Evolutionary conservation across 2,113 vertebrate genomes (phyloP).

Genomic region (Eurypyga helias): DNA sequence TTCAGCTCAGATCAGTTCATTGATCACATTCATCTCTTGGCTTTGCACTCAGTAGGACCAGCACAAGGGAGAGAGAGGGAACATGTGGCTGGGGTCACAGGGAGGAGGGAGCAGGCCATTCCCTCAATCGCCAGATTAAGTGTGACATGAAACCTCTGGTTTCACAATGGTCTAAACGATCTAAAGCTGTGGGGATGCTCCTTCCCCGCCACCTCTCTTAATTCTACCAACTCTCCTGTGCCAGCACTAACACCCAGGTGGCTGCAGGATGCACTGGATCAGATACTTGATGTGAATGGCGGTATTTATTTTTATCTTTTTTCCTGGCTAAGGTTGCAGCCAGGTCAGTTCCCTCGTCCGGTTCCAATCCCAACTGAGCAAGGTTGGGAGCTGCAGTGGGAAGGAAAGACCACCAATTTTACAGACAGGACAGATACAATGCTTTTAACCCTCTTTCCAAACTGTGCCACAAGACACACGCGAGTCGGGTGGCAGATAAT

Average conservation of each 20-base stretch:
- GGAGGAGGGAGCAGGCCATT: not conserved
- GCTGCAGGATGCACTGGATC: not conserved
- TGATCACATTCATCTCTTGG: not conserved
- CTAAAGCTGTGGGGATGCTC: not conserved
- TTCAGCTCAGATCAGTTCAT: not conserved
- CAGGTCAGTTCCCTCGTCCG: not conserved
- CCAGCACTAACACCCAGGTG: not conserved
- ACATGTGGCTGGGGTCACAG: not conserved
- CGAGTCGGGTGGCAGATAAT: no score
- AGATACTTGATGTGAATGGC: not conserved
- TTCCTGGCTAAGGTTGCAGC: not conserved
- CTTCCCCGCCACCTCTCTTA: not conserved
- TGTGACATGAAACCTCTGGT: not conserved
- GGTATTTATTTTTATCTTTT: not conserved
- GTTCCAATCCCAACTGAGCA: not conserved
- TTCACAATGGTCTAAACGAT: not conserved
- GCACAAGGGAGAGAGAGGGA: not conserved
- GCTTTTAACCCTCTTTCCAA: not conserved
- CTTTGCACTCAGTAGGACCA: not conserved
- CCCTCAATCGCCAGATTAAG: not conserved
- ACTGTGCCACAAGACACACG: not conserved
- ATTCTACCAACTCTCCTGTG: not conserved
- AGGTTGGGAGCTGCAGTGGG: not conserved
- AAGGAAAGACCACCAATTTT: not conserved
- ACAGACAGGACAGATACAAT: not conserved